phyloP scores from a whole-genome alignment of 2,113 vertebrate genomes.

The Tragelaphus strepsiceros region DNA sequence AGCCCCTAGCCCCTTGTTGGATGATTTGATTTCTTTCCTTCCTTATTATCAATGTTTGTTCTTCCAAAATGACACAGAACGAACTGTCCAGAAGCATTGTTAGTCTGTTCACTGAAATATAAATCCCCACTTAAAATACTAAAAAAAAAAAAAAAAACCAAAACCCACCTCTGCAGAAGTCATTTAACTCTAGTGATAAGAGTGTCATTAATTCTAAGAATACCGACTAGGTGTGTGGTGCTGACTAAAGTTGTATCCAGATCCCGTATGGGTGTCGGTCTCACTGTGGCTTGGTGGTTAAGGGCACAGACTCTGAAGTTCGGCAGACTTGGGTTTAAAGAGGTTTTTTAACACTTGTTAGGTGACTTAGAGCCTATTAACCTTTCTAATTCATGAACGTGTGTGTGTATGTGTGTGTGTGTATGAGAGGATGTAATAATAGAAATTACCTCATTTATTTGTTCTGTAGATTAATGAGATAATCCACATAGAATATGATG shows the following conservation, averaged over 20 bases:
- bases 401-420: neutral
- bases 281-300: no score
- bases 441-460: neutral
- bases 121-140: neutral
- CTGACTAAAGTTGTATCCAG: no score
- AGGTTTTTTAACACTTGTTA: neutral
- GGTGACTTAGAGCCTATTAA: neutral
- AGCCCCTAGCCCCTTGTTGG: neutral
- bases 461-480: neutral
- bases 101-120: neutral
- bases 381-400: neutral
- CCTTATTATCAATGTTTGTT: neutral
- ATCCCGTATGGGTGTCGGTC: fast-evolving
- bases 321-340: neutral
- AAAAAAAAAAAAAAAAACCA: neutral
- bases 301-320: neutral
- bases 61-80: neutral
- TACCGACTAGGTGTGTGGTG: neutral
- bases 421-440: neutral
- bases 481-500: neutral
- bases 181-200: neutral
- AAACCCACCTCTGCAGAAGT: neutral
- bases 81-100: neutral
- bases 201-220: neutral
- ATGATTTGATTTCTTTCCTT: neutral